Evolutionary conservation across 2,888 invertebrate genomes (phyloP).

Genomic region (Coelogynopora nodosa): DNA sequence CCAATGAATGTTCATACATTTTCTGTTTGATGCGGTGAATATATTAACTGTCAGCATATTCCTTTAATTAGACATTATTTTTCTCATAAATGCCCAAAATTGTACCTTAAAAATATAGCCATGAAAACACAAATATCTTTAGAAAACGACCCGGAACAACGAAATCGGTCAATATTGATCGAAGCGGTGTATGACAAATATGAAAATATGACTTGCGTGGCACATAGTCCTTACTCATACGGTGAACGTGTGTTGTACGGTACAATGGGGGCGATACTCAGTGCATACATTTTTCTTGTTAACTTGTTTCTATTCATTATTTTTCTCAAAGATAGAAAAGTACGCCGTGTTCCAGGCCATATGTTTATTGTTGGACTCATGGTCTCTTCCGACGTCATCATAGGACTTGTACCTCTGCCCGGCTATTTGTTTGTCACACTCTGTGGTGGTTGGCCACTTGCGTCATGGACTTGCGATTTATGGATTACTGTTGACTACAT

Average conservation of each 20-base stretch:
- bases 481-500: constrained; percentile 43
- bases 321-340: constrained; percentile 22
- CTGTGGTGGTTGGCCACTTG: constrained; percentile 43
- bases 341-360: constrained; percentile 42
- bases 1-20: too few relatives aligned
- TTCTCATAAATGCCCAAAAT: neutral
- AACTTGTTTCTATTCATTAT: constrained; percentile 38
- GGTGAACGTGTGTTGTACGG: constrained; percentile 22
- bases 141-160: too few relatives aligned
- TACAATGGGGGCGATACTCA: constrained; percentile 34
- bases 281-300: constrained; percentile 24
- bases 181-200: neutral
- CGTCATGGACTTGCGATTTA: constrained; percentile 41
- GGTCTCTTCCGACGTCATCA: constrained; percentile 39
- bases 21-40: too few relatives aligned
- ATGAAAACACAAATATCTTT: too few relatives aligned
- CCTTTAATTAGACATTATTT: too few relatives aligned
- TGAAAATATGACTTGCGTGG: neutral
- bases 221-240: neutral
- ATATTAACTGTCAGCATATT: too few relatives aligned
- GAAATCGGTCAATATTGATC: neutral
- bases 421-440: constrained; percentile 38
- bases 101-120: too few relatives aligned
- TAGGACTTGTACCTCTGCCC: constrained; percentile 40
- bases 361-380: constrained; percentile 42